phyloP scores from a whole-genome alignment of 2,797 vertebrate genomes.

The Pseudomugil gertrudae region DNA sequence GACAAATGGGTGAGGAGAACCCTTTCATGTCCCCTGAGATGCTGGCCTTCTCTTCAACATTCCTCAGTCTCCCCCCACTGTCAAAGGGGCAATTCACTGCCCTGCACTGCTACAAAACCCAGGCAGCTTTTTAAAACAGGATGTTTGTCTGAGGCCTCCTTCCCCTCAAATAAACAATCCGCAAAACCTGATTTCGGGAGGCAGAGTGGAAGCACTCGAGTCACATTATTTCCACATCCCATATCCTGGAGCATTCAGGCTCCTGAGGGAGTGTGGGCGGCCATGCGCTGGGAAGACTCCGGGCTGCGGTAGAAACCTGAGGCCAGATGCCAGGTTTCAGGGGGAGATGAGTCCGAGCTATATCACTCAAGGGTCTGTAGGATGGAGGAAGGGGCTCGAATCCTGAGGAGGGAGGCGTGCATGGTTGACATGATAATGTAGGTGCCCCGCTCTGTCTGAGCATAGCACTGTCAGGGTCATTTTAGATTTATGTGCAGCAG shows the following conservation, averaged over 20 bases:
- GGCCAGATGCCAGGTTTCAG: slow-evolving; percentile 75
- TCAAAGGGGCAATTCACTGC: slow-evolving; percentile 82
- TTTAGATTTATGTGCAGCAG: slow-evolving; percentile 6
- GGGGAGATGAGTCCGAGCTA: slow-evolving; percentile 59
- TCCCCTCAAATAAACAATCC: slow-evolving; percentile 95
- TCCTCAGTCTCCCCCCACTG: slow-evolving; percentile 72
- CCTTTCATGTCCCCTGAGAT: slow-evolving; percentile 65
- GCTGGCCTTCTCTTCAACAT: slow-evolving; percentile 84
- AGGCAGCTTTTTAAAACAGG: slow-evolving; percentile 89
- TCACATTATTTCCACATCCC: slow-evolving; percentile 83
- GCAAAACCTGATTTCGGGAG: slow-evolving; percentile 87
- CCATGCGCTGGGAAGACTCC: slow-evolving; percentile 73
- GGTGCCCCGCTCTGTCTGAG: slow-evolving; percentile 17
- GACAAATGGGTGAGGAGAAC: slow-evolving; percentile 71
- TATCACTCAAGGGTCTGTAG: slow-evolving; percentile 56
- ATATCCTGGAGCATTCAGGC: slow-evolving; percentile 77
- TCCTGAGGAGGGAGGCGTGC: slow-evolving; percentile 34
- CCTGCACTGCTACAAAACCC: slow-evolving; percentile 78
- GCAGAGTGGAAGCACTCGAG: slow-evolving; percentile 85
- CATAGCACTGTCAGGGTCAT: slow-evolving; percentile 7
- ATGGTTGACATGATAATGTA: slow-evolving; percentile 45
- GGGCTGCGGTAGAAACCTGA: slow-evolving; percentile 83
- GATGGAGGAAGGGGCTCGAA: slow-evolving; percentile 47
- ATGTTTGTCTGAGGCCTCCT: slow-evolving; percentile 91
- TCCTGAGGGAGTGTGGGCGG: slow-evolving; percentile 67